Base-by-base conservation (phyloP, 1,140 invertebrate genomes). In the Caenorhabditis remanei region DNA sequence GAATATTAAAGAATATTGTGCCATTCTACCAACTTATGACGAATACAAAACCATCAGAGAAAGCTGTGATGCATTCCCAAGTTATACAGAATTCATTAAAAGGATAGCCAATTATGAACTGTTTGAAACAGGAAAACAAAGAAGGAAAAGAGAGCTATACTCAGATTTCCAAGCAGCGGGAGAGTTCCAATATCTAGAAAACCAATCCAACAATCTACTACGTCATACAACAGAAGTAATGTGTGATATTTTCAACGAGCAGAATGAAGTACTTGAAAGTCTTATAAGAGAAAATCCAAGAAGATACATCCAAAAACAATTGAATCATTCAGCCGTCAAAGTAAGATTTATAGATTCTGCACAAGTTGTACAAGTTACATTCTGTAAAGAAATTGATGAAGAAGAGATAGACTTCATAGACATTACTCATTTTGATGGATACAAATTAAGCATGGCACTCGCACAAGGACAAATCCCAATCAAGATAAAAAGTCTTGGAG, bases 211-310 rank as follows among this genome's bases (percentile, higher is more conserved):
- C 58, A 83, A 83, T 24, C 11, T 55, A 83, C 46, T 83, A 83
- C 14, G 82, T 1, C 75, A 86, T 84, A 87, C 82, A 83, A 63
- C 53, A 7, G 65, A 88, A 88, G 46, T 75, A 53, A 82, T 88
- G 43, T 88, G 87, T 88, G 48, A 85, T 87, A 88, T 88, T 14
- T 88, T 89, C 55, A 89, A 89, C 87, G 87, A 89, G 50, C 88
- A 89, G 5, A 89, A 63, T 75, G 83, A 85, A 55, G 8, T 89
- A 58, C 88, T 89, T 53, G 88, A 89, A 88, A 89, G 14, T 14
- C 82, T 88, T 16, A 84, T 88, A 2, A 84, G 50, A 85, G 84
- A 65, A 32, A 85, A 85, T 85, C 84, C 84, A 5, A 85, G 84
- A 43, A 67, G 84, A 56, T 85, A 85, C 21, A 85, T 85, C 11